These are phyloP conservation scores for Lontra canadensis DNA, from an alignment of 2,113 vertebrate genomes.

Conservation along the genomic window DNA sequence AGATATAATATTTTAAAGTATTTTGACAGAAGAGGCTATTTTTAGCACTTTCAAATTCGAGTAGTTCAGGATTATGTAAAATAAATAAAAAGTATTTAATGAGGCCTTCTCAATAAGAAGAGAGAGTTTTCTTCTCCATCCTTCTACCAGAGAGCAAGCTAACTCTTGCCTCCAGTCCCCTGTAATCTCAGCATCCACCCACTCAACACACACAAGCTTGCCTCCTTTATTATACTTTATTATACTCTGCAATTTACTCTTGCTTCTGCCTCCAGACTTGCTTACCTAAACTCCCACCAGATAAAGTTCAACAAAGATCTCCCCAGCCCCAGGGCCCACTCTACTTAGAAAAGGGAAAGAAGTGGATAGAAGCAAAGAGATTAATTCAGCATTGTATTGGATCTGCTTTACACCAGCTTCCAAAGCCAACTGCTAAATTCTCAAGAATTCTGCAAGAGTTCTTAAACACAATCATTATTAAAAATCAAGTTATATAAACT, in stretches of 20 bases:
- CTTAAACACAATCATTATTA: not conserved
- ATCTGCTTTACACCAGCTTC: not conserved
- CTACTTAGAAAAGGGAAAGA: not conserved
- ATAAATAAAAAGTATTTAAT: not conserved
- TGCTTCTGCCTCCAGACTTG: not conserved
- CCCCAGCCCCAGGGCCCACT: not conserved
- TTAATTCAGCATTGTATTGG: not conserved
- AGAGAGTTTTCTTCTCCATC: not conserved
- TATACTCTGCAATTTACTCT: not conserved
- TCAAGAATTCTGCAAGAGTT: not conserved
- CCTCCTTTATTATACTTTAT: not conserved
- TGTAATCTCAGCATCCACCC: not conserved
- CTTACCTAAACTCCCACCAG: not conserved
- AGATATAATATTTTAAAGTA: not conserved
- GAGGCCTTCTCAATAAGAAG: not conserved
- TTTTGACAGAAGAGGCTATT: not conserved
- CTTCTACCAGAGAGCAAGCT: not conserved
- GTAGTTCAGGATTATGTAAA: not conserved
- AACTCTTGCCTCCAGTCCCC: not conserved
- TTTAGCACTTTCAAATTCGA: not conserved
- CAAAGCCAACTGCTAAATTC: not conserved
- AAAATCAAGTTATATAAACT: not conserved
- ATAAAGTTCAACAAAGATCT: not conserved
- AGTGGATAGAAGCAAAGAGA: not conserved
- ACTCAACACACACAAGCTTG: not conserved